phyloP scores from a whole-genome alignment of 1,140 invertebrate species.

The Macrobrachium rosenbergii region DNA sequence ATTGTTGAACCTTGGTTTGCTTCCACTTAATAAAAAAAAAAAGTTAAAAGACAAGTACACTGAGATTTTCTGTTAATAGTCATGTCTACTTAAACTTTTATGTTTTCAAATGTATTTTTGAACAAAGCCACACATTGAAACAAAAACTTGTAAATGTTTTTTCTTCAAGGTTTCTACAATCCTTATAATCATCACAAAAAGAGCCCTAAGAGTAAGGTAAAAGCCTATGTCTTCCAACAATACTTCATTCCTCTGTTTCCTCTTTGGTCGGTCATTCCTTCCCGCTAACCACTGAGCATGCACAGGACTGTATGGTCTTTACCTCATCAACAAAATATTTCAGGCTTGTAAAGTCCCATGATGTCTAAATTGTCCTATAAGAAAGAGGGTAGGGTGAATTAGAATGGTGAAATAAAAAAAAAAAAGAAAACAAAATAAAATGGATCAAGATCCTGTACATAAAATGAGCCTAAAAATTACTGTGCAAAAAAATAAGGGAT shows the following conservation, averaged over 20 bases:
- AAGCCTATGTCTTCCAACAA: slow-evolving; percentile 1
- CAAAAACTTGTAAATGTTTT: no score
- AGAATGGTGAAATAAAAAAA: slow-evolving; percentile 15
- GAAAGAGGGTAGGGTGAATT: slow-evolving; percentile 58
- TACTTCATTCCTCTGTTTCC: slow-evolving; percentile 28
- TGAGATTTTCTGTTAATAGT: no score
- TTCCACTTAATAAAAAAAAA: no score
- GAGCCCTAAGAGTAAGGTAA: not conserved
- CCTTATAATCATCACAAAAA: not conserved
- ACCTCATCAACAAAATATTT: slow-evolving; percentile 85
- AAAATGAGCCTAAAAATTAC: slow-evolving; percentile 28
- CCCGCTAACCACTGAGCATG: slow-evolving; percentile 47
- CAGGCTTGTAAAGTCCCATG: slow-evolving; percentile 86
- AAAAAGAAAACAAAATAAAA: not conserved
- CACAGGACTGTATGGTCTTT: slow-evolving; percentile 53
- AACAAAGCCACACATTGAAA: no score
- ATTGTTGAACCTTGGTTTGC: no score
- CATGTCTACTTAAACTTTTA: no score
- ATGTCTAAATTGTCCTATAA: slow-evolving; percentile 82
- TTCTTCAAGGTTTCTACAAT: not conserved
- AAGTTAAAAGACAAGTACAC: no score
- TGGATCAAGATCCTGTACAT: slow-evolving; percentile 22
- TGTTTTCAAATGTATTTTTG: no score
- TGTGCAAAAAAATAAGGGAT: slow-evolving; percentile 21
- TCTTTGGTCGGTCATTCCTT: slow-evolving; percentile 35